Percentiles rank a stretch among this genome's conserved stretches.
Conservation (phyloP, 1,140 invertebrate species). For the Grapholita molesta region DNA sequence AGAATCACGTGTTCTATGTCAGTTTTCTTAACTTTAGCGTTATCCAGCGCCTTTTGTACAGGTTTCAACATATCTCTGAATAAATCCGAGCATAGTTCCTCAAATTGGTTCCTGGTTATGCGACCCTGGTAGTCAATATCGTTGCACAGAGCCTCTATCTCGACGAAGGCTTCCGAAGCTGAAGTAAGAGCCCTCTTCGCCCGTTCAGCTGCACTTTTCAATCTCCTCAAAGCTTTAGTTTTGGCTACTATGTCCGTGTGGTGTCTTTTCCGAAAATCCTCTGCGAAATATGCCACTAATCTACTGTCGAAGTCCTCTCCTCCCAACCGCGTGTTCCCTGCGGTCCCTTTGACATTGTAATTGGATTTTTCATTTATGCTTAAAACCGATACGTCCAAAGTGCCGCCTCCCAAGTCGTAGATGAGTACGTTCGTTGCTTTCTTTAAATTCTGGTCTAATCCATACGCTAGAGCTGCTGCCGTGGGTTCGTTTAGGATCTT, state of each 20-base stretch:
- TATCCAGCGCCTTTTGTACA: slow-evolving; percentile 75
- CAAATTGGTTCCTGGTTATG: slow-evolving; percentile 62
- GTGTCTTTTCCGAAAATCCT: slow-evolving; percentile 74
- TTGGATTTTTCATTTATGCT: slow-evolving; percentile 85
- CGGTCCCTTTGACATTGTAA: slow-evolving; percentile 84
- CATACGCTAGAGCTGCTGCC: slow-evolving; percentile 85
- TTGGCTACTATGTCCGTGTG: slow-evolving; percentile 74
- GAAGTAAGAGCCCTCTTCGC: slow-evolving; percentile 89
- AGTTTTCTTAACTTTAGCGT: slow-evolving; percentile 82
- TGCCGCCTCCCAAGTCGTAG: slow-evolving; percentile 83
- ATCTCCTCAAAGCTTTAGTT: slow-evolving; percentile 79
- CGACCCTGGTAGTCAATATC: slow-evolving; percentile 50
- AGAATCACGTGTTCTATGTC: slow-evolving; percentile 83
- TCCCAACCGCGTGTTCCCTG: slow-evolving; percentile 80
- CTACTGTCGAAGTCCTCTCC: slow-evolving; percentile 90
- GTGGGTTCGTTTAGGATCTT: slow-evolving; percentile 87
- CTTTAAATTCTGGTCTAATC: slow-evolving; percentile 82
- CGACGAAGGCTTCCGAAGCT: slow-evolving; percentile 85
- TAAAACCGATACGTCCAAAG: slow-evolving; percentile 88
- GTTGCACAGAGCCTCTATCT: slow-evolving; percentile 88
- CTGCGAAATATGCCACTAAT: slow-evolving; percentile 82
- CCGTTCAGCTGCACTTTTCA: slow-evolving; percentile 89
- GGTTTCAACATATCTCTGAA: slow-evolving; percentile 64
- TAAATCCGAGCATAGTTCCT: slow-evolving; percentile 76
- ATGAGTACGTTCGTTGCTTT: slow-evolving; percentile 81